phyloP scores from a whole-genome alignment of 1,140 invertebrate genomes.

The Rhizoglyphus robini region DNA sequence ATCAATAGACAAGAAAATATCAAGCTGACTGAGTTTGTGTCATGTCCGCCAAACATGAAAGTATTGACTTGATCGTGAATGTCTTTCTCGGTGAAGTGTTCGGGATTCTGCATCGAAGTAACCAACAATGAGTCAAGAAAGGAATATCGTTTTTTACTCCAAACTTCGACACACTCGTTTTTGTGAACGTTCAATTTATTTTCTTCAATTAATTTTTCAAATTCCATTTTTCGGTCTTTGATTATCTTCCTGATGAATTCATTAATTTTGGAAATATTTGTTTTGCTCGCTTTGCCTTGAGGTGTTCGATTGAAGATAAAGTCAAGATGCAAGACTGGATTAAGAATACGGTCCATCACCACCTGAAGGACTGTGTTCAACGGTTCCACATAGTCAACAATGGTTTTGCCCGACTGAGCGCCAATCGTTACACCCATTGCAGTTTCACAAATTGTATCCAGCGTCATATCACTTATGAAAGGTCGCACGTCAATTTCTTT shows the following conservation, averaged over 20 bases:
- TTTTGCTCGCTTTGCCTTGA: not conserved
- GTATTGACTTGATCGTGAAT: no score
- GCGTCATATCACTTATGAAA: not conserved
- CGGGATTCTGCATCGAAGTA: no score
- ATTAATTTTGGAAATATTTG: not conserved
- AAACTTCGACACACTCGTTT: not conserved
- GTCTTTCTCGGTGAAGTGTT: no score
- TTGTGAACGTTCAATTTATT: no score
- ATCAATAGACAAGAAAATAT: not conserved
- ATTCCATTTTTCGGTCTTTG: not conserved
- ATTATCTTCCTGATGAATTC: not conserved
- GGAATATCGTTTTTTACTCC: no score
- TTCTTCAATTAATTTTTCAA: no score
- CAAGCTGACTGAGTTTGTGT: not conserved
- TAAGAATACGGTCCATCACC: not conserved
- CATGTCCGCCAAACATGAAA: no score
- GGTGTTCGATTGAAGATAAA: not conserved
- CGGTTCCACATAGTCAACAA: no score
- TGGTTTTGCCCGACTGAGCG: slow-evolving; percentile 48
- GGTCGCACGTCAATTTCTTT: not conserved
- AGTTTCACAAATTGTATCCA: slow-evolving; percentile 49
- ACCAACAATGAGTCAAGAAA: no score
- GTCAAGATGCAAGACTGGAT: not conserved
- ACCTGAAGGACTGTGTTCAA: not conserved
- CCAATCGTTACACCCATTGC: slow-evolving; percentile 61